Evolutionary conservation across 2,113 vertebrate genomes (phyloP).

Genomic region (Alligator sinensis): DNA sequence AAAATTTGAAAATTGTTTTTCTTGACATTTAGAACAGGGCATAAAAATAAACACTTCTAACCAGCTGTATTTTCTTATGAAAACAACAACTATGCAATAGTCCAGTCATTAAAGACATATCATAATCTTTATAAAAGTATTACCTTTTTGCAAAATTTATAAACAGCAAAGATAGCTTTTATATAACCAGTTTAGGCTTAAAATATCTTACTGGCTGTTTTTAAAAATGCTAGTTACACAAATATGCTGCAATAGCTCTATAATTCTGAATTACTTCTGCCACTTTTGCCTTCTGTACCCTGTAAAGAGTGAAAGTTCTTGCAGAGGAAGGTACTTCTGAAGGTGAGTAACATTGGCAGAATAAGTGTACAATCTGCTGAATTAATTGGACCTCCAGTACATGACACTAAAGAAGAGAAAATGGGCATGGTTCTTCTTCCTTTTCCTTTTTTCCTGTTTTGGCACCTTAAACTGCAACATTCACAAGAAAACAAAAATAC

Average conservation of each 20-base stretch:
- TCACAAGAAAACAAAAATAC: conserved; percentile 11
- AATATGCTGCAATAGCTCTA: background rate
- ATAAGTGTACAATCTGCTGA: background rate
- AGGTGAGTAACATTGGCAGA: background rate
- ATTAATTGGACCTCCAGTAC: background rate
- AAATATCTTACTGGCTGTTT: conserved; percentile 14
- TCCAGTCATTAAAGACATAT: background rate
- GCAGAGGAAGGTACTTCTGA: background rate
- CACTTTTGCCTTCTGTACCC: background rate
- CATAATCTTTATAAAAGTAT: conserved; percentile 26
- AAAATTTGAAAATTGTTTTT: conserved; percentile 17
- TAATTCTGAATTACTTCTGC: background rate
- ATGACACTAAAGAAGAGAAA: background rate
- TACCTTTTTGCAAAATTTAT: conserved; percentile 48
- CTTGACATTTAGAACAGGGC: background rate
- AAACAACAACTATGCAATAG: conserved; percentile 33
- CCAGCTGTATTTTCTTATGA: conserved; percentile 18
- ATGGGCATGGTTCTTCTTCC: background rate
- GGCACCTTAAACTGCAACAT: conserved; percentile 37
- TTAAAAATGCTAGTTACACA: background rate
- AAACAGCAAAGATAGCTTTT: conserved; percentile 40
- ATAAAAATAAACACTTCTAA: background rate
- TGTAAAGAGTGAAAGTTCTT: background rate
- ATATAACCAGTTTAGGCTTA: background rate
- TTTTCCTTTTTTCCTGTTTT: conserved; percentile 31